Evolutionary conservation across 2,797 vertebrate genomes (phyloP), one percentile per base, ranked within the genome.

Genomic region (Acipenser ruthenus): DNA sequence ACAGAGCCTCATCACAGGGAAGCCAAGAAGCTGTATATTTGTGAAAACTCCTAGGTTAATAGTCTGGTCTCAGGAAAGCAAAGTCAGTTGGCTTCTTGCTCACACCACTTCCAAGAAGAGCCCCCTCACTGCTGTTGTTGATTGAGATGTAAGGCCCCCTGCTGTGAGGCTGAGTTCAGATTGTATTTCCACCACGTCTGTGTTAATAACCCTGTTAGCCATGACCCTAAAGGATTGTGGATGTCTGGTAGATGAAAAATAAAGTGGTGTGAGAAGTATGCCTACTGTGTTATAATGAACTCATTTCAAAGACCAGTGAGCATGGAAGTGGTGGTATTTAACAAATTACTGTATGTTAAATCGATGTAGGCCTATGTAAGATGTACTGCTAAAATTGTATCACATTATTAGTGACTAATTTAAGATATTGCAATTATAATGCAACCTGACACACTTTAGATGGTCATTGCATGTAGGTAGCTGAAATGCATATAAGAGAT

Each of bases 191-290:
- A 10, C 59, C 18, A 50, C 15, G 10, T 11, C 58, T 51, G 48
- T 60, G 48, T 61, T 60, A 67, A 67, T 37, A 48, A 67, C 65
- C 47, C 23, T 61, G 50, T 67, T 67, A 67, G 58, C 37, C 59
- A 60, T 58, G 59, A 37, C 49, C 66, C 56, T 49, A 10, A n/a
- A 62, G 23, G 15, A 18, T 10, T 11, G 9, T 48, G 23, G 18
- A 37, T 62, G 60, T 62, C 62, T 62, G 60, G 60, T 23, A 10
- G 37, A 62, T 62, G 37, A 62, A 58, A 58, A 58, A 58, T 58
- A 58, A 58, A 58, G 55, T 58, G 12, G 2, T 58, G 9, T 58
- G 23, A 37, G 23, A 58, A n/a, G 55, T 58, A 12, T 12, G 13
- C 55, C 55, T 58, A 58, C 55, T 7, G 13, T 58, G 55, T 58